Evolutionary conservation across 2,797 vertebrate species (phyloP).

Genomic region (Protosalanx chinensis): DNA sequence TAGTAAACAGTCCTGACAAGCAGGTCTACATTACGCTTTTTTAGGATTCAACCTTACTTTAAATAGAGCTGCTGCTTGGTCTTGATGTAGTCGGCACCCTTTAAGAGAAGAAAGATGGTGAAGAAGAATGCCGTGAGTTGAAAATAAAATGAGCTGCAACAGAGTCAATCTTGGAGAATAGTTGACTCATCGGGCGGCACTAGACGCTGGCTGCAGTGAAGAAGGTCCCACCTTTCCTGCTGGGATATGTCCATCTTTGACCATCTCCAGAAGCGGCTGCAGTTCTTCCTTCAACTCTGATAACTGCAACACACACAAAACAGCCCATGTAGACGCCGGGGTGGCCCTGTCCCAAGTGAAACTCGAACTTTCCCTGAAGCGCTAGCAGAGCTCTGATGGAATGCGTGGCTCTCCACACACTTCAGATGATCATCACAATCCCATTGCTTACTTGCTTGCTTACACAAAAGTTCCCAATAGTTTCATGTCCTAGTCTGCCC

Average conservation of each 20-base stretch:
- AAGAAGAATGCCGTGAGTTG: not conserved
- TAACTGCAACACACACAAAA: constrained; percentile 61
- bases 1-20: not conserved
- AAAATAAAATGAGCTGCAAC: not conserved
- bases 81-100: constrained; percentile 82
- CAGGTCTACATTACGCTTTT: not conserved
- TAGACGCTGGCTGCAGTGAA: not conserved
- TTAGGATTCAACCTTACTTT: constrained; percentile 68
- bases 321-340: not conserved
- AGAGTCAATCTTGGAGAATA: not conserved
- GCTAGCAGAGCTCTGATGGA: not conserved
- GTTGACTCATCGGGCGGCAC: not conserved
- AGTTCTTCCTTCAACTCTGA: constrained; percentile 85
- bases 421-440: not conserved
- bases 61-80: constrained; percentile 92
- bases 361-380: not conserved
- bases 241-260: constrained; percentile 76
- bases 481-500: not conserved
- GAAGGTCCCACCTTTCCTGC: constrained; percentile 74
- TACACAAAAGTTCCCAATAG: not conserved
- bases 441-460: not conserved
- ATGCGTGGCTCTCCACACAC: not conserved
- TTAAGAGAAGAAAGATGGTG: constrained; percentile 25
- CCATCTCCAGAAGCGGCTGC: constrained; percentile 83
- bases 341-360: not conserved